A percentile compares a stretch with the other conserved stretches of the same genome.
Evolutionary conservation across 53 echinoderm and acorn worm species (phyloP).

Genomic region (Holothuria scabra): DNA sequence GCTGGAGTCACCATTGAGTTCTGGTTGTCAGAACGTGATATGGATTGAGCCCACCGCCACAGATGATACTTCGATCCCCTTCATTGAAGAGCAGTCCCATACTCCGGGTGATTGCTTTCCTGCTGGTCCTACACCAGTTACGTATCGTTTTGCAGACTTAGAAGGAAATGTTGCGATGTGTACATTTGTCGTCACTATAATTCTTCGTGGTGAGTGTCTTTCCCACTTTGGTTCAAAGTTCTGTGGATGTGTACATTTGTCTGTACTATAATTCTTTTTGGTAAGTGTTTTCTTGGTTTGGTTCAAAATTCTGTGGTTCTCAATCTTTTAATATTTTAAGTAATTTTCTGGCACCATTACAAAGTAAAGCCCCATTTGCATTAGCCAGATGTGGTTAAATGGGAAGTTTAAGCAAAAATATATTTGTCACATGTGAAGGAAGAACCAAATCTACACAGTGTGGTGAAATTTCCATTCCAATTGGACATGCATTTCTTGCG

Average conservation of each 20-base stretch:
- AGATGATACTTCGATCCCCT: constrained; percentile 46
- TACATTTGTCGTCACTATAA: background rate
- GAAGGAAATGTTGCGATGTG: constrained; percentile 15
- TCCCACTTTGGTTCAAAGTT: no score
- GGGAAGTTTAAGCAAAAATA: no score
- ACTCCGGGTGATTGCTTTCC: constrained; percentile 4
- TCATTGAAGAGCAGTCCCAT: background rate
- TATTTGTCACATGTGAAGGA: no score
- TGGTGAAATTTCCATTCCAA: no score
- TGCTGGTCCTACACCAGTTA: background rate
- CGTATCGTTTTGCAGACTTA: constrained; percentile 5
- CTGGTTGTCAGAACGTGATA: constrained; percentile 3
- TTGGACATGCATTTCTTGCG: no score
- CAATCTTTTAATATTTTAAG: no score
- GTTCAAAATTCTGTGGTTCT: no score
- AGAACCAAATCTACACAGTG: no score
- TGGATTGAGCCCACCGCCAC: constrained; percentile 61
- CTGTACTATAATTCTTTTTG: background rate
- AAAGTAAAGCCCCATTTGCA: no score
- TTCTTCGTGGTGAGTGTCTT: background rate
- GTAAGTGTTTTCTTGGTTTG: background rate
- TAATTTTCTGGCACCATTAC: no score
- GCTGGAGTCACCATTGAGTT: background rate
- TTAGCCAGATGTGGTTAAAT: no score
- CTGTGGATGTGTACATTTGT: background rate